phyloP scores from a whole-genome alignment of 2,888 invertebrate genomes.

The Eubasilissa splendida region DNA sequence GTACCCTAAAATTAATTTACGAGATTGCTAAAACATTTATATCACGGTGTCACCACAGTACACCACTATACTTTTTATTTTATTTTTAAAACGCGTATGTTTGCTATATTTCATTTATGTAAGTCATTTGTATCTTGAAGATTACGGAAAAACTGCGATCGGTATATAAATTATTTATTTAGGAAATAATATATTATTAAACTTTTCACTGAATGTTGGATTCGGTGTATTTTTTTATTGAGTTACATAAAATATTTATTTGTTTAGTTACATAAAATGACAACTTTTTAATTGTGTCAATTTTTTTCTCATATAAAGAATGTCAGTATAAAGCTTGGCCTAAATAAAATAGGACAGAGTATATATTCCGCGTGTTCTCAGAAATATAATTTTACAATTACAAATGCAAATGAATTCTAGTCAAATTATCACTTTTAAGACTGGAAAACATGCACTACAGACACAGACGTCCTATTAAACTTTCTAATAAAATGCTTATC shows the following conservation, averaged over 20 bases:
- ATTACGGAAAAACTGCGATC: neutral
- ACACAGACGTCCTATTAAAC: neutral
- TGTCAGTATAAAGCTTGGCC: neutral
- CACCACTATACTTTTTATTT: too few relatives aligned
- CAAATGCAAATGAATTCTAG: slow-evolving; percentile 21
- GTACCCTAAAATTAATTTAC: too few relatives aligned
- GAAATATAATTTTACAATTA: neutral
- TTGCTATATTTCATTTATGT: too few relatives aligned
- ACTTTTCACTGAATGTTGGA: slow-evolving; percentile 1
- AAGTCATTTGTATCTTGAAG: neutral
- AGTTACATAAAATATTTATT: too few relatives aligned
- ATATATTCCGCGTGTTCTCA: neutral
- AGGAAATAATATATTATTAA: slow-evolving; percentile 10
- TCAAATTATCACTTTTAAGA: slow-evolving; percentile 22
- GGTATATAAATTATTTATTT: slow-evolving; percentile 16
- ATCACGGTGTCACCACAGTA: too few relatives aligned
- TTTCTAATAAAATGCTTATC: neutral
- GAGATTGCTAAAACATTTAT: too few relatives aligned
- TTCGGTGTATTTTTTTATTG: slow-evolving; percentile 3
- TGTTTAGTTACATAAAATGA: too few relatives aligned
- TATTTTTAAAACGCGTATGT: too few relatives aligned
- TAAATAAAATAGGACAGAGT: neutral
- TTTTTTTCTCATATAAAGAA: too few relatives aligned
- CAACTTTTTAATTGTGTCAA: too few relatives aligned
- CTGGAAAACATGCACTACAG: slow-evolving; percentile 12